phyloP scores from a whole-genome alignment of 2,797 vertebrate species.

The Cirrhinus molitorella region DNA sequence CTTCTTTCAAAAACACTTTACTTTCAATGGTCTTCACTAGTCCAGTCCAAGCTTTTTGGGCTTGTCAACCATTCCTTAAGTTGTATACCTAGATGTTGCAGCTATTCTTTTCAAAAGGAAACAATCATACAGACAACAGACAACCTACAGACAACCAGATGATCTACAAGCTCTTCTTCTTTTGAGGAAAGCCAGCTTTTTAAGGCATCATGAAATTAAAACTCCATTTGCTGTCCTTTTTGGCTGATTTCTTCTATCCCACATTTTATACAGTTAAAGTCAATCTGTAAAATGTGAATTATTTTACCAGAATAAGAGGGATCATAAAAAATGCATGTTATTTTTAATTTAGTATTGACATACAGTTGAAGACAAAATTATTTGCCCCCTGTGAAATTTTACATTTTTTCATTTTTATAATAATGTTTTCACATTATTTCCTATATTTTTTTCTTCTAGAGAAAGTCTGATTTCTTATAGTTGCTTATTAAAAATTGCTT shows the following conservation, averaged over 20 bases:
- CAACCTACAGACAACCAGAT: not conserved
- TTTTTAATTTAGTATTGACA: too few relatives aligned
- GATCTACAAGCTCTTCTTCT: not conserved
- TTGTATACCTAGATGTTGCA: not conserved
- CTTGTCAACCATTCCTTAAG: not conserved
- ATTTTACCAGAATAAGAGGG: too few relatives aligned
- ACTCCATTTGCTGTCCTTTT: not conserved
- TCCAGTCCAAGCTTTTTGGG: not conserved
- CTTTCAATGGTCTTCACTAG: not conserved
- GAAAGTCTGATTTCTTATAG: too few relatives aligned
- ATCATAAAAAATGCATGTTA: too few relatives aligned
- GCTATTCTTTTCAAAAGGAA: constrained; percentile 5
- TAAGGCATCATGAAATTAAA: not conserved
- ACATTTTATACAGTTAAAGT: not conserved
- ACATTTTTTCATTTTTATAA: too few relatives aligned
- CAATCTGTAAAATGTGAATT: too few relatives aligned
- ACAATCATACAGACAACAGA: not conserved
- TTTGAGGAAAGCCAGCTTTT: constrained; percentile 1
- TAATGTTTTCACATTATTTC: too few relatives aligned
- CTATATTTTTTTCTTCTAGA: too few relatives aligned
- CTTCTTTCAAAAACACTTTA: not conserved
- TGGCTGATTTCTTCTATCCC: not conserved
- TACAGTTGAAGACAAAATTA: too few relatives aligned
- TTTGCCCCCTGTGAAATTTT: too few relatives aligned
- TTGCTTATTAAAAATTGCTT: too few relatives aligned